Base-by-base conservation (phyloP, 2,888 invertebrate species). In the Trachelus iudaicus region DNA sequence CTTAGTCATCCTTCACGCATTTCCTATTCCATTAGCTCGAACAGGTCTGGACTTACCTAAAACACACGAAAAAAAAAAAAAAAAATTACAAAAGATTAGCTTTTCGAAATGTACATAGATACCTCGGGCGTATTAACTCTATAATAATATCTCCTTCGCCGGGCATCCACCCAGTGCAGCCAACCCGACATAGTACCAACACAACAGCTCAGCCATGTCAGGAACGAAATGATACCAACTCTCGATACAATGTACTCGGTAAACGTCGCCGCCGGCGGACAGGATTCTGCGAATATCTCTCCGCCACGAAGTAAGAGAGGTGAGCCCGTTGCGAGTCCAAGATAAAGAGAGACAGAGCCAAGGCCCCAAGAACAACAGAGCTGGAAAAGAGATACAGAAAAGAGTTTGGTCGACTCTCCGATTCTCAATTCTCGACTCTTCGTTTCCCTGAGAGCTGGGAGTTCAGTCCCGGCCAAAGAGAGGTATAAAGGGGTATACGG, bases 221-320 rank as follows among this genome's bases (percentile, higher is more conserved):
- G 23, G 23, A 56, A 56, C 56, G 56, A 56, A 56, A 56, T 56
- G 56, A 56, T 56, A 56, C 56, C 56, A 56, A 23, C 56, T 34
- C 71, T 71, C 71, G 30, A 71, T 71, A 71, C 71, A 71, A 71
- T 71, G 71, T 71, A 33, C 71, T 56, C 71, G 71, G 33, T 31
- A 71, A 33, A 34, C 71, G 33, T 34, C 71, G 71, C 71, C 31
- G 71, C 30, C 71, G 80, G 79, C 80, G 80, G 81, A 79, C 77
- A 80, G 79, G 81, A 82, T 82, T 82, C 81, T 81, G 81, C 81
- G 78, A 82, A 82, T 81, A 79, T 82, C 81, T 78, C 76, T 79
- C 79, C 73, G 81, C 78, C 78, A 76, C 81, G 23, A 56, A 56
- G 23, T 9, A 23, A 56, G 56, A 56, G 56, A 56, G 40, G 1